Conservation (phyloP, 35 echinoderm and acorn worm species). For the Ophiothrix spiculata region DNA sequence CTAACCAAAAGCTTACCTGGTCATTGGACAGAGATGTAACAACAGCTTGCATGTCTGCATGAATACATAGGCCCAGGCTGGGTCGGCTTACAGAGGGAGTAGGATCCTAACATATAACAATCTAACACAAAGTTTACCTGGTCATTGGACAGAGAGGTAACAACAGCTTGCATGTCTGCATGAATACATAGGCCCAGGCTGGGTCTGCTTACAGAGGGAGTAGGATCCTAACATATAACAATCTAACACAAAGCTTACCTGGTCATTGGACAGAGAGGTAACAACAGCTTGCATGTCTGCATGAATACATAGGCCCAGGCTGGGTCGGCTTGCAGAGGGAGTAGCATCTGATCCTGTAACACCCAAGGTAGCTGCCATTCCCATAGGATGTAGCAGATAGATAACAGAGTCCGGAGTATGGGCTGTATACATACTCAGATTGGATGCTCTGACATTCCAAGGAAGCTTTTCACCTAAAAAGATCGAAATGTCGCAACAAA, state of each 20-base stretch:
- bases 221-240: too few relatives aligned
- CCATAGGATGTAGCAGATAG: conserved; percentile 77
- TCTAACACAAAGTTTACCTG: too few relatives aligned
- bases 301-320: conserved; percentile 79
- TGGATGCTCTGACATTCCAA: conserved; percentile 63
- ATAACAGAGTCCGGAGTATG: conserved; percentile 25
- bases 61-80: conserved; percentile 71
- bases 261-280: conserved; percentile 59
- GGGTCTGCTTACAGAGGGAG: conserved; percentile 27
- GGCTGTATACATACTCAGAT: conserved; percentile 53
- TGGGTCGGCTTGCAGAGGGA: conserved; percentile 26
- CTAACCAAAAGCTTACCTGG: too few relatives aligned
- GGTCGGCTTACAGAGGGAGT: conserved; percentile 26
- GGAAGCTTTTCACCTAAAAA: conserved; percentile 82
- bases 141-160: conserved; percentile 54
- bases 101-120: too few relatives aligned
- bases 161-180: conserved; percentile 82
- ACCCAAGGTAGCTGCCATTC: conserved; percentile 77
- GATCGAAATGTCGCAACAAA: too few relatives aligned
- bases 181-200: conserved; percentile 79
- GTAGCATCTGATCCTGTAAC: conserved; percentile 49
- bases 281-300: conserved; percentile 83
- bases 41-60: conserved; percentile 87
- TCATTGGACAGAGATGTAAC: conserved; percentile 55
- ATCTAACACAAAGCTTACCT: too few relatives aligned